phyloP scores from a whole-genome alignment of 2,113 vertebrate genomes.

The Lethenteron camtschaticum region DNA sequence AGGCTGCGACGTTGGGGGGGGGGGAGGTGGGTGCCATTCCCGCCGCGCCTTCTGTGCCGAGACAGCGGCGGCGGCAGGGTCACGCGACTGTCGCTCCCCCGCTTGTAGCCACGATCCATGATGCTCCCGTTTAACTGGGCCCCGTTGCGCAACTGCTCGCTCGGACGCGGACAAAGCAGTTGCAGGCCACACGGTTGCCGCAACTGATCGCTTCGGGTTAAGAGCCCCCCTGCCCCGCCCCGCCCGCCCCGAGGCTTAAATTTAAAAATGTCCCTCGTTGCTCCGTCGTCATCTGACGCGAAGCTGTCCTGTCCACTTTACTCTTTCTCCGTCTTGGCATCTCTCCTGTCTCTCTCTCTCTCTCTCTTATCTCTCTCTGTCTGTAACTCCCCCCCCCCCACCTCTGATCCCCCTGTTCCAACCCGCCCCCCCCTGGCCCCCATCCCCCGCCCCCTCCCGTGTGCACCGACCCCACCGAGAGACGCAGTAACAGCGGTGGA shows the following conservation, averaged over 20 bases:
- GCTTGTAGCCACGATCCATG: no score
- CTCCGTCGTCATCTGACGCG: slow-evolving; percentile 20
- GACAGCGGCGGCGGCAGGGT: no score
- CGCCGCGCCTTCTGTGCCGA: no score
- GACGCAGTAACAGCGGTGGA: no score
- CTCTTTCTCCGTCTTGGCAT: neutral
- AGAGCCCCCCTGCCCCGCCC: no score
- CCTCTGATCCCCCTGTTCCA: neutral
- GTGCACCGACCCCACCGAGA: no score
- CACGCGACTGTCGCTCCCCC: no score
- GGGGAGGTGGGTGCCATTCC: no score
- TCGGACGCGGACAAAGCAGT: slow-evolving; percentile 13
- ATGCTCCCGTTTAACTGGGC: no score
- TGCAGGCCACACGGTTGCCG: slow-evolving; percentile 7
- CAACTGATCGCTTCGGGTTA: slow-evolving; percentile 20
- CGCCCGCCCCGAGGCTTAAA: slow-evolving; percentile 43
- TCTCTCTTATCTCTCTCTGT: slow-evolving; percentile 10
- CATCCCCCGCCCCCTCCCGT: neutral
- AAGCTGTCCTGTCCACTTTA: slow-evolving; percentile 13
- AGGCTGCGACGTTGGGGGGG: no score
- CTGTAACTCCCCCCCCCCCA: slow-evolving; percentile 12
- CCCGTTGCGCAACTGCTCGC: no score
- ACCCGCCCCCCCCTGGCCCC: neutral
- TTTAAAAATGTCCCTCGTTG: slow-evolving; percentile 40
- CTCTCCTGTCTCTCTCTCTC: neutral